These are phyloP conservation scores for Papilio xuthus DNA, from an alignment of 1,140 invertebrate species.

Conservation along the genomic window DNA sequence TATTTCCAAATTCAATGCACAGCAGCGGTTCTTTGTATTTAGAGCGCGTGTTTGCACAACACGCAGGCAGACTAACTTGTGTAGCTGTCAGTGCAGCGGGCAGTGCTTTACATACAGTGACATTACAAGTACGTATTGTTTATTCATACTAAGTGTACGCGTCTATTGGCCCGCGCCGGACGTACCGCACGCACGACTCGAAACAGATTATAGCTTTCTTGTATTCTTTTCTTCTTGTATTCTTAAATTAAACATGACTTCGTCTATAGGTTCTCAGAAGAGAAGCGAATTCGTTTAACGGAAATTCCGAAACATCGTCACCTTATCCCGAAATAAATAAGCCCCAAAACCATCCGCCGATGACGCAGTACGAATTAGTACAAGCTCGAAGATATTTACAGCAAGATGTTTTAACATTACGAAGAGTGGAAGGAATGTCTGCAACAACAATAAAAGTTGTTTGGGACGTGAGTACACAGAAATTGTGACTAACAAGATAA, in stretches of 20 bases:
- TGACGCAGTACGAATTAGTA: conserved; percentile 90
- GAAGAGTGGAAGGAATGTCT: conserved; percentile 89
- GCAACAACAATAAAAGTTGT: conserved; percentile 91
- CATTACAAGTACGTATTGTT: conserved; percentile 61
- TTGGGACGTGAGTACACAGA: conserved; percentile 88
- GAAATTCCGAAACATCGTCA: conserved; percentile 69
- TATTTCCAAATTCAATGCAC: conserved; percentile 70
- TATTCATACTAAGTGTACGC: conserved; percentile 32
- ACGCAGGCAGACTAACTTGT: conserved; percentile 73
- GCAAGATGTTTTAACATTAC: conserved; percentile 90
- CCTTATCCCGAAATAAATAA: conserved; percentile 70
- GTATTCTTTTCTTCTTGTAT: too few species aligned
- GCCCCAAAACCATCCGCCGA: conserved; percentile 84
- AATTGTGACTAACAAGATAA: neutral
- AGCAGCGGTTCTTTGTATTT: conserved; percentile 69
- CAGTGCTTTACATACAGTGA: conserved; percentile 72
- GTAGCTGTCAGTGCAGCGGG: conserved; percentile 75
- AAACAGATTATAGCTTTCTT: too few species aligned
- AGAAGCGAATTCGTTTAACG: conserved; percentile 74
- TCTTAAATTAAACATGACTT: neutral
- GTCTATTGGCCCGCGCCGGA: too few species aligned
- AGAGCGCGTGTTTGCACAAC: conserved; percentile 64
- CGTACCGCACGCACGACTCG: too few species aligned
- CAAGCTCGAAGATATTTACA: conserved; percentile 89
- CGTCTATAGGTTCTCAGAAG: conserved; percentile 66